Evolutionary conservation across 2,797 vertebrate genomes (phyloP), one percentile per base, ranked within the genome.

Genomic region (Holocentrus rufus): DNA sequence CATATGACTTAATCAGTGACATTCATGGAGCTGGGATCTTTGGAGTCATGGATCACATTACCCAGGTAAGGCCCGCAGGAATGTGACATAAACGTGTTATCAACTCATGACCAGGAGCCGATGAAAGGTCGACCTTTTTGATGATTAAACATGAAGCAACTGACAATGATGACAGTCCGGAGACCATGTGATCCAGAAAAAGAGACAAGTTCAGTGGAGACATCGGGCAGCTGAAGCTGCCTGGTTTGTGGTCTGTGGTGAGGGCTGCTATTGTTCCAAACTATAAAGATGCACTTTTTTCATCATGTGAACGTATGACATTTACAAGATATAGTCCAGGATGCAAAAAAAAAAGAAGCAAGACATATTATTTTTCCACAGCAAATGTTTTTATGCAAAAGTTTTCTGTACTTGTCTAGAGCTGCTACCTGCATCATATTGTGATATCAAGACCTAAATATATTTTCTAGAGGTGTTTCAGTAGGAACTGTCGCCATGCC

Each of bases 131-230:
- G 80, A 90, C 87, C 86, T 88, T 84, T 84, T 67, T 55, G 69
- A 73, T 87, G 70, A 86, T 90, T 90, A 90, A 85, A 91, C 65
- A 79, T 83, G 84, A 91, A 84, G 89, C 78, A 90, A 85, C 64
- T 58, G 81, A 77, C 20, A 65, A 75, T 8, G 18, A 57, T 23
- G 81, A 75, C 39, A 13, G 72, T 53, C 13, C 23, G 5, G 30
- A 55, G 61, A 66, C 42, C 63, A 54, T 2, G 58, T 55, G 70
- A 80, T 42, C 31, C 53, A 52, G 59, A 56, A 54, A 62, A 76
- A 65, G 36, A 39, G 36, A 39, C 9, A 39, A 39, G 36, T 7
- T 39, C 1, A 64, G 50, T 1, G 18, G 49, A 69, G 62, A 22
- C 61, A 49, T 56, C 60, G 61, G 62, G 65, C 61, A 57, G 27